phyloP scores from a whole-genome alignment of 2,113 vertebrate genomes.

The Clarias gariepinus region DNA sequence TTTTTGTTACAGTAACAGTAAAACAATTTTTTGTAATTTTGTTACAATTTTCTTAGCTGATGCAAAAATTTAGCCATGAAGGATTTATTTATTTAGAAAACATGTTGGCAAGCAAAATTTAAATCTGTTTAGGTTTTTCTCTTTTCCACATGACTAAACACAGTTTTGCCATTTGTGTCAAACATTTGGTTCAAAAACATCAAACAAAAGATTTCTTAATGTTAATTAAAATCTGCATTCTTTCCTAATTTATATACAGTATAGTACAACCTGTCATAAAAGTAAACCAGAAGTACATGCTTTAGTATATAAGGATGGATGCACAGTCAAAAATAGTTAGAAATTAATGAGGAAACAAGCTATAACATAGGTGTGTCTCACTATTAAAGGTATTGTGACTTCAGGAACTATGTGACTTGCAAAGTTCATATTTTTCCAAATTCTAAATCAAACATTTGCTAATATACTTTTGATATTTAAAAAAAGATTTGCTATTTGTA shows the following conservation, averaged over 20 bases:
- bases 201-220: not conserved
- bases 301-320: not conserved
- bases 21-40: too few relatives aligned
- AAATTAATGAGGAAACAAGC: not conserved
- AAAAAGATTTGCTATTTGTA: too few relatives aligned
- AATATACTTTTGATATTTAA: too few relatives aligned
- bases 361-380: not conserved
- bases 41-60: not conserved
- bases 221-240: not conserved
- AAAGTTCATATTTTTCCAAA: too few relatives aligned
- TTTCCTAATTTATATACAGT: conserved; percentile 22
- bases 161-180: not conserved
- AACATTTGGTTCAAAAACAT: not conserved
- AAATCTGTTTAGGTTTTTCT: conserved; percentile 21
- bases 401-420: not conserved
- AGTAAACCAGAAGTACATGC: not conserved
- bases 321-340: not conserved
- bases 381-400: not conserved
- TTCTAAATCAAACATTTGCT: not conserved
- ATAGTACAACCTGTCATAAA: conserved; percentile 2
- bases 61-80: not conserved
- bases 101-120: not conserved
- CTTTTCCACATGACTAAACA: not conserved
- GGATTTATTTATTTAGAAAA: not conserved
- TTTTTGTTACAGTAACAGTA: not conserved